Conservation (phyloP, 1,140 invertebrate species). For the Eurytemora carolleeae region DNA sequence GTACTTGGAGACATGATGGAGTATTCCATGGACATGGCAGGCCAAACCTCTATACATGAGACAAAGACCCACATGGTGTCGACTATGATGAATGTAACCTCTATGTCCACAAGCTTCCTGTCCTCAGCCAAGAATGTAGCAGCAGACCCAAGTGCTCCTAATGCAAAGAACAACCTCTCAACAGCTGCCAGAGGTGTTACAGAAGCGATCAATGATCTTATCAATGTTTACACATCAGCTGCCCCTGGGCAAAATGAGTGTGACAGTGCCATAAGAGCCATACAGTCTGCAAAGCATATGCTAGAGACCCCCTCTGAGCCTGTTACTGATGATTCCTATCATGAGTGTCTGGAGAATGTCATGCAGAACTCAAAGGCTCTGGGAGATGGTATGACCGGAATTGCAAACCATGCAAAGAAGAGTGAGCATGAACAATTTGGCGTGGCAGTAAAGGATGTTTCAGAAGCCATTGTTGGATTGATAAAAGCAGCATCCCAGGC, state of each 20-base stretch:
- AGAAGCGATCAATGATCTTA: slow-evolving; percentile 74
- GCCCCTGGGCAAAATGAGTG: slow-evolving; percentile 84
- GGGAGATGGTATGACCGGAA: slow-evolving; percentile 76
- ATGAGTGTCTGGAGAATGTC: slow-evolving; percentile 77
- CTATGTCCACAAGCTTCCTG: slow-evolving; percentile 65
- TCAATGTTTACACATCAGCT: slow-evolving; percentile 57
- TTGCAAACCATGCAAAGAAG: slow-evolving; percentile 72
- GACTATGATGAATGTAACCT: slow-evolving; percentile 64
- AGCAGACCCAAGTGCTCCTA: slow-evolving; percentile 66
- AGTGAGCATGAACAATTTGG: slow-evolving; percentile 68
- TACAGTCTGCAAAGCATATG: slow-evolving; percentile 58
- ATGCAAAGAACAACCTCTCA: slow-evolving; percentile 67
- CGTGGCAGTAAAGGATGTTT: slow-evolving; percentile 59
- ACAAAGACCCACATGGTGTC: slow-evolving; percentile 54
- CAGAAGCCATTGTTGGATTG: slow-evolving; percentile 66
- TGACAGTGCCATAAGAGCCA: slow-evolving; percentile 82
- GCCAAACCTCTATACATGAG: slow-evolving; percentile 43
- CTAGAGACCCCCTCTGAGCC: slow-evolving; percentile 71
- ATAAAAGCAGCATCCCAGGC: slow-evolving; percentile 85
- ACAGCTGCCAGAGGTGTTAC: slow-evolving; percentile 65
- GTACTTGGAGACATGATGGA: slow-evolving; percentile 54
- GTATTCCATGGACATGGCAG: slow-evolving; percentile 58
- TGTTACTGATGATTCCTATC: slow-evolving; percentile 69
- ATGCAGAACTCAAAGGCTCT: slow-evolving; percentile 77
- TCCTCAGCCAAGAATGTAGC: slow-evolving; percentile 68